phyloP scores from a whole-genome alignment of 2,888 invertebrate genomes.

The Miltochrista miniata region DNA sequence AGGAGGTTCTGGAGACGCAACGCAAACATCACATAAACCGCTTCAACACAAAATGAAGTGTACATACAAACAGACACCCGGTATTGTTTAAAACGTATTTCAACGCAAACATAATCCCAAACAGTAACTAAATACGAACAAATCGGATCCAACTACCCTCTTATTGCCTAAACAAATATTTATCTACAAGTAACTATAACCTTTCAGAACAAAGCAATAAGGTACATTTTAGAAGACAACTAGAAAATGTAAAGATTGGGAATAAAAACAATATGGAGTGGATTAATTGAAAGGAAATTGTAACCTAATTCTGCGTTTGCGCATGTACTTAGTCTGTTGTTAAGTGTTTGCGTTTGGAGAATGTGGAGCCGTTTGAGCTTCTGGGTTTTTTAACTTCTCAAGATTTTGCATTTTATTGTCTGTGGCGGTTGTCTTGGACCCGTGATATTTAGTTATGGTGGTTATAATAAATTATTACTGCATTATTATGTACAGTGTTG shows the following conservation, averaged over 20 bases:
- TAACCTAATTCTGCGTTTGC: slow-evolving; percentile 65
- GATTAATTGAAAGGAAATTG: slow-evolving; percentile 70
- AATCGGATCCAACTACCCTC: slow-evolving; percentile 40
- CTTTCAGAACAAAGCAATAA: slow-evolving; percentile 1
- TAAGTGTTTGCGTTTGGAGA: slow-evolving; percentile 37
- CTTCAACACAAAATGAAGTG: not conserved
- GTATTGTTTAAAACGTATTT: slow-evolving; percentile 24
- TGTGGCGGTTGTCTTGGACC: too few relatives aligned
- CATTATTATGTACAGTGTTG: too few relatives aligned
- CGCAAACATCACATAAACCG: slow-evolving; percentile 3
- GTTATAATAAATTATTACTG: too few relatives aligned
- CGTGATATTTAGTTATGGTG: too few relatives aligned
- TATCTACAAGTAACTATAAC: not conserved
- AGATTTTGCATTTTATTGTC: too few relatives aligned
- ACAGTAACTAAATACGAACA: slow-evolving; percentile 37
- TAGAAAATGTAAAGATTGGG: not conserved
- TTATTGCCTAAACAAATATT: slow-evolving; percentile 25
- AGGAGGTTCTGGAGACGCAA: not conserved
- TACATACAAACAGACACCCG: not conserved
- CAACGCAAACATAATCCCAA: slow-evolving; percentile 21
- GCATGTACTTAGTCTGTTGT: slow-evolving; percentile 45
- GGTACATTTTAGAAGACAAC: slow-evolving; percentile 5
- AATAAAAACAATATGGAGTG: slow-evolving; percentile 21
- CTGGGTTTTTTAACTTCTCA: not conserved
- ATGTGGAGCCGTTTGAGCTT: not conserved